Base-by-base conservation (phyloP, 37 sponge, comb jelly and placozoan species). In the Chondrilla cf. caribensis region DNA sequence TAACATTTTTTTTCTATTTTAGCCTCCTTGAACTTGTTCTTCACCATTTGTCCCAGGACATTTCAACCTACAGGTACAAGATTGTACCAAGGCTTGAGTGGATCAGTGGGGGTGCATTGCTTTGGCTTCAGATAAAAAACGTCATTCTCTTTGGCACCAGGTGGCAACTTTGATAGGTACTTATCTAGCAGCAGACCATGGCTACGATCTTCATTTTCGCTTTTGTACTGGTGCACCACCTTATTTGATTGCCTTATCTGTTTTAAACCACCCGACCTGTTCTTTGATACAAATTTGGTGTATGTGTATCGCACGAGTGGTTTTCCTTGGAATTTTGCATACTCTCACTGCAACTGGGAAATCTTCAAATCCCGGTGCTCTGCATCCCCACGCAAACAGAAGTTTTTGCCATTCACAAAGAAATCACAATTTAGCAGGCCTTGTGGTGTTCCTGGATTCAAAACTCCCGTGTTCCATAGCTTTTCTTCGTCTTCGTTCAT, bases 361-460 rank as follows among this genome's bases (percentile, higher is more conserved):
- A 83, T 18, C 40, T 79, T 65, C 22, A 85, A 41, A 1, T 62
- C 38, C 18, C 85, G 31, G n/a, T 85, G 79, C 65, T 86, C 87
- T 18, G 32, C 25, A 11, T 82, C 77, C 19, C 87, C 81, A 24
- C 73, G 19, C 21, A 86, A 47, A 32, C 87, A 86, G 28, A 86
- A 81, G 38, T 54, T 70, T 86, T 86, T 81, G n/a, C 87, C 87
- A 71, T 81, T 86, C 22, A 36, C 41, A 51, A 70, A 86, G 36
- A 87, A 72, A 2, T 82, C 66, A 58, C 68, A 83, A 17, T 51
- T 83, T 38, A 82, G 55, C 36, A 87, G 67, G 15, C 77, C 73
- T 77, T 38, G 35, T 31, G 83, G 87, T 19, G 62, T 82, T 22
- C 39, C 54, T 18, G 58, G 35, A 43, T 67, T 51, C 38, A 87